Base-by-base conservation (phyloP, 92 coral and sea anemone genomes). In the Galaxea fascicularis region DNA sequence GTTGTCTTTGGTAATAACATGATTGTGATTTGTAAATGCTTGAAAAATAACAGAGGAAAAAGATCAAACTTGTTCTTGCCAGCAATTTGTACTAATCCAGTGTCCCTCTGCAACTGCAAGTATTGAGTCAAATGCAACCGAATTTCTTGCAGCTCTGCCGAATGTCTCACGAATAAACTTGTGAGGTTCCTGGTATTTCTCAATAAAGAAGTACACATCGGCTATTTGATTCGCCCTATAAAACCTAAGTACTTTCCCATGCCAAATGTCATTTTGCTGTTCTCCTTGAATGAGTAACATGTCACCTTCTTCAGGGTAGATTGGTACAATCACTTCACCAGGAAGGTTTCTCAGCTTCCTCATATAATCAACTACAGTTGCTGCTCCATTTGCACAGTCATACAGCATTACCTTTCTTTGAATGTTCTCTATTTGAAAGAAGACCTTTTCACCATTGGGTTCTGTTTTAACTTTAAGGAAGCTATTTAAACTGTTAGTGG, bases 271-370 rank as follows among this genome's bases (percentile, higher is more conserved):
- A 45, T 69, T 68, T 76, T 49, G 66, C 25, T 84, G n/a, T 46
- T 89, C 85, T 5, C 89, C 89, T 66, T 89, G 92, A 63, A 89
- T 78, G 27, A 71, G 49, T 65, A 90, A 62, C 93, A 90, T 90
- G 74, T 89, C 93, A 59, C 46, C 79, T 73, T 85, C 58, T 46
- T 78, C 89, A 35, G 89, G 86, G 46, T 83, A 89, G n/a, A 89
- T 89, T 65, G 89, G 87, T 0, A 74, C 78, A 54, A 89, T 89
- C 67, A 87, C 59, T 41, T 79, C 51, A 49, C 54, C 54, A 56
- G 86, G 83, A 53, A 65, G 73, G 27, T 12, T 72, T 90, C 82
- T 60, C 65, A 86, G 73, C 56, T 86, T 56, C 76, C 93, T 85
- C 77, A 57, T 62, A 60, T 80, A 90, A 53, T 90, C 93, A 52